phyloP scores from a whole-genome alignment of 1,140 invertebrate genomes.

The Drosophila trapezifrons region DNA sequence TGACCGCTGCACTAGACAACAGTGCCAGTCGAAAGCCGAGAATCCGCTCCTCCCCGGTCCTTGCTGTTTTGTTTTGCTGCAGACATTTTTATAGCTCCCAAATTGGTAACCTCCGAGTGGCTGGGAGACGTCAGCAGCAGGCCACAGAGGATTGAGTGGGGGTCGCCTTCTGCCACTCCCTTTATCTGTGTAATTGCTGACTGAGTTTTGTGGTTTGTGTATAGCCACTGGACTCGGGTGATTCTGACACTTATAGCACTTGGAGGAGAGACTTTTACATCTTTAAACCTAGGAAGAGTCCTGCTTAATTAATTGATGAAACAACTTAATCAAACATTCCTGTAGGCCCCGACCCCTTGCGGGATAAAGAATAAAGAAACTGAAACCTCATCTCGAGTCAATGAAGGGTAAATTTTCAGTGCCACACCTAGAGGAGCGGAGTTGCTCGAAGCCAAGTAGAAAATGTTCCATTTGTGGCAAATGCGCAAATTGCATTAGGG shows the following conservation, averaged over 20 bases:
- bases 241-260: slow-evolving; percentile 47
- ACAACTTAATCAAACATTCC: slow-evolving; percentile 50
- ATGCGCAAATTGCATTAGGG: slow-evolving; percentile 78
- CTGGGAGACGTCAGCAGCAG: slow-evolving; percentile 54
- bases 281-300: slow-evolving; percentile 7
- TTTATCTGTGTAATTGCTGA: slow-evolving; percentile 50
- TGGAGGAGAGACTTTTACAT: background rate
- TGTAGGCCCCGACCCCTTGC: slow-evolving; percentile 7
- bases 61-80: slow-evolving; percentile 51
- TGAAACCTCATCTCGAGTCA: slow-evolving; percentile 53
- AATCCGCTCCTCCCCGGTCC: slow-evolving; percentile 7
- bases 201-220: slow-evolving; percentile 47
- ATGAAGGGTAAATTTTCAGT: slow-evolving; percentile 47
- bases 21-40: slow-evolving; percentile 7
- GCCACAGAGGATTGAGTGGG: slow-evolving; percentile 9
- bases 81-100: slow-evolving; percentile 76
- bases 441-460: slow-evolving; percentile 51
- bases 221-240: slow-evolving; percentile 33
- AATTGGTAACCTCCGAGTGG: slow-evolving; percentile 42
- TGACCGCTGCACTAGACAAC: slow-evolving; percentile 51
- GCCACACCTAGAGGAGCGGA: slow-evolving; percentile 48
- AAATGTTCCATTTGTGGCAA: slow-evolving; percentile 80
- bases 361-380: slow-evolving; percentile 30
- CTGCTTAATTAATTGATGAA: slow-evolving; percentile 36
- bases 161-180: background rate